Evolutionary conservation across 1,140 invertebrate species (phyloP), one percentile per base, ranked within the genome.

Genomic region (Euura lappo): DNA sequence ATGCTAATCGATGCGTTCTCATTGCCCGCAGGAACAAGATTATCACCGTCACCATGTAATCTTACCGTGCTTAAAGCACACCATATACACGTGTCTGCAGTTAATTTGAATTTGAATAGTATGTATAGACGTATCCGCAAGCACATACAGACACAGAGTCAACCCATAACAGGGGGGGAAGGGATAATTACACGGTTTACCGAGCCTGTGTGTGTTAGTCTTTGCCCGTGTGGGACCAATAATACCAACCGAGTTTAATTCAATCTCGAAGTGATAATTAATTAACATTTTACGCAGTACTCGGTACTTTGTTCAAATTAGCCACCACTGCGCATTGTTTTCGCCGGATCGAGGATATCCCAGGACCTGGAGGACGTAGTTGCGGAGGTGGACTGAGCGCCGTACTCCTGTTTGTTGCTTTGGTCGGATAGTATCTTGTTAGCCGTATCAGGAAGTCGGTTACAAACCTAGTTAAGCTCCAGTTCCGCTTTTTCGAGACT

Each of bases 11-110:
- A n/a, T n/a, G n/a, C n/a, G n/a, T n/a, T n/a, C n/a, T n/a, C n/a
- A n/a, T n/a, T n/a, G n/a, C n/a, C n/a, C n/a, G n/a, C 51, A 60
- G 8, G 51, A 10, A 60, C 51, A 60, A 60, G n/a, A 60, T 60
- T 8, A 60, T 60, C n/a, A 60, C n/a, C 8, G n/a, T 60, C 51
- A 60, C 51, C 51, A n/a, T 8, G 8, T 60, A 60, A 60, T 60
- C 51, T 60, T 8, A 8, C 51, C n/a, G n/a, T n/a, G 51, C 51
- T 60, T 2, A 60, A 60, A 60, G 8, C n/a, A 60, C 51, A 60
- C 51, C 51, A 60, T 60, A 60, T n/a, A n/a, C n/a, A 60, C 51
- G 51, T 60, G 51, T 60, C 51, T 60, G 51, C 51, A 5, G 51
- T n/a, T 60, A 60, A 60, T 60, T 60, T 5, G 51, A 60, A 60